These are phyloP conservation scores for Perccottus glenii DNA, from an alignment of 2,113 vertebrate species.

Conservation along the genomic window DNA sequence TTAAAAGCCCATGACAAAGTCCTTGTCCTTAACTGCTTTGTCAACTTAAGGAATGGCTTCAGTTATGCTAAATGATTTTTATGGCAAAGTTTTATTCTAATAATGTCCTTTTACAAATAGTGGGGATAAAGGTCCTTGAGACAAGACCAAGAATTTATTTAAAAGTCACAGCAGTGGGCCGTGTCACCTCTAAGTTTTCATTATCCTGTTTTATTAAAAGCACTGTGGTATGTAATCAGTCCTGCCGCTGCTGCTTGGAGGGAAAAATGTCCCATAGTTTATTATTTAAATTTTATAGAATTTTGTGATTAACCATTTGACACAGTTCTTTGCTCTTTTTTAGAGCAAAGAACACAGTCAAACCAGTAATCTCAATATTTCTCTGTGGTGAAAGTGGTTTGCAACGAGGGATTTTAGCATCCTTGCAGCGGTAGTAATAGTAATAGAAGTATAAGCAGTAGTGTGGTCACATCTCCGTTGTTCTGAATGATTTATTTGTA, in stretches of 20 bases:
- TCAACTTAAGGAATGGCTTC: constrained; percentile 4
- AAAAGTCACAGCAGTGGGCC: constrained; percentile 57
- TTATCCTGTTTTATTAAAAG: constrained; percentile 66
- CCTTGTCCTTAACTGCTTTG: constrained; percentile 33
- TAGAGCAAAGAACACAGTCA: constrained; percentile 41
- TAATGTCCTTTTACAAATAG: neutral
- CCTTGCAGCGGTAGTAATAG: neutral
- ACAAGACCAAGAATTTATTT: constrained; percentile 59
- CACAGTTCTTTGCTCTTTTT: constrained; percentile 61
- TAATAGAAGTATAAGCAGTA: too few species aligned
- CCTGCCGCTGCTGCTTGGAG: constrained; percentile 36
- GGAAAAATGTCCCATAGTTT: constrained; percentile 57
- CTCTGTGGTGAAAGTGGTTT: too few species aligned
- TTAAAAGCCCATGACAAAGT: constrained; percentile 52
- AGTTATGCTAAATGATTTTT: neutral
- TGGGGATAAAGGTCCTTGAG: neutral
- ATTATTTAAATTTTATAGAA: constrained; percentile 58
- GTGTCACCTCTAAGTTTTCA: constrained; percentile 49
- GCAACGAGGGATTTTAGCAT: neutral
- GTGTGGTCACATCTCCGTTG: constrained; percentile 1
- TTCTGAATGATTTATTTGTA: constrained; percentile 44
- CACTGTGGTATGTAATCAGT: constrained; percentile 61
- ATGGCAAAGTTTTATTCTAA: neutral
- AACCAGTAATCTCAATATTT: constrained; percentile 30
- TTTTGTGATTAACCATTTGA: constrained; percentile 75